Evolutionary conservation across 2,888 invertebrate genomes (phyloP).

Genomic region (Bellardia pandia): DNA sequence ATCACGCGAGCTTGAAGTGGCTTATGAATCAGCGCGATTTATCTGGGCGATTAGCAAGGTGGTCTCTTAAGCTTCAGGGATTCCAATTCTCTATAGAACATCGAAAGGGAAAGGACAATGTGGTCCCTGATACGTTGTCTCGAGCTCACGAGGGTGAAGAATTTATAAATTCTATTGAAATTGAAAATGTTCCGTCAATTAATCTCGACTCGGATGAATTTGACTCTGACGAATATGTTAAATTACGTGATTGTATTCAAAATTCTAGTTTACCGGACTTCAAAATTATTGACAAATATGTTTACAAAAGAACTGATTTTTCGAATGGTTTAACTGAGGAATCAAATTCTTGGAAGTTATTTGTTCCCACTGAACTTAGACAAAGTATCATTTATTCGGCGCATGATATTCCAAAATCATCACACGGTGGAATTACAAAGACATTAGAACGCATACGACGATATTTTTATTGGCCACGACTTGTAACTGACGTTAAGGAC

Average conservation of each 20-base stretch:
- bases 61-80: neutral
- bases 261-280: too few species aligned
- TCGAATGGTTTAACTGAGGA: too few species aligned
- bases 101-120: neutral
- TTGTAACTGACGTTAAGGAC: neutral
- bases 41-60: neutral
- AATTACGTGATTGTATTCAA: neutral
- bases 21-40: too few species aligned
- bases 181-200: neutral
- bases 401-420: neutral
- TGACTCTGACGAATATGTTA: neutral
- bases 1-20: too few species aligned
- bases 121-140: slow-evolving; percentile 1
- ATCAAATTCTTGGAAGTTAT: neutral
- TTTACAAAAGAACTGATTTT: too few species aligned
- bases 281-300: too few species aligned
- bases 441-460: neutral
- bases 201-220: neutral
- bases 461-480: neutral
- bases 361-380: neutral
- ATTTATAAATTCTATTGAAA: neutral
- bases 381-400: neutral
- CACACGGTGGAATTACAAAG: neutral
- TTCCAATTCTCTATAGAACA: neutral
- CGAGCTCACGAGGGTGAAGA: too few species aligned